phyloP scores from a whole-genome alignment of 2,888 invertebrate species.

The Cryptocephalus moraei region DNA sequence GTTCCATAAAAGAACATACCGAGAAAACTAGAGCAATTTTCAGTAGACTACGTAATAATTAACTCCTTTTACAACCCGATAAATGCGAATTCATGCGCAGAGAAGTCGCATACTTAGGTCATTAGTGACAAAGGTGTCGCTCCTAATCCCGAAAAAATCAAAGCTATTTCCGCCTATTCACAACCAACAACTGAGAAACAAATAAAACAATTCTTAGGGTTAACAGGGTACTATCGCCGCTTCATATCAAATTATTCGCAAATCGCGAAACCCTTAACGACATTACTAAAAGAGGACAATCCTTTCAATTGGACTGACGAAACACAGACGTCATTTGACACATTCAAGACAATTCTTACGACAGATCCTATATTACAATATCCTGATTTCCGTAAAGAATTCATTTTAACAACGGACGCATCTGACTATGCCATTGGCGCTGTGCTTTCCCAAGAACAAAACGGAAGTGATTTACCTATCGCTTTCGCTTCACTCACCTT shows the following conservation, averaged over 20 bases:
- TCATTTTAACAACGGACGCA: not conserved
- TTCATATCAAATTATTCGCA: not conserved
- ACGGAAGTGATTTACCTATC: not conserved
- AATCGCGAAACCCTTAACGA: not conserved
- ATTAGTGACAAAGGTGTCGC: conserved; percentile 7
- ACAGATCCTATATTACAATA: not conserved
- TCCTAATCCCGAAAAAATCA: conserved; percentile 3
- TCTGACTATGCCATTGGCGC: not conserved
- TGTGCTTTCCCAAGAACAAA: not conserved
- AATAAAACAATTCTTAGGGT: too few species aligned
- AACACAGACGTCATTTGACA: not conserved
- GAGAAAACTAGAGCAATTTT: not conserved
- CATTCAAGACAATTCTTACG: not conserved
- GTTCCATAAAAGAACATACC: too few species aligned
- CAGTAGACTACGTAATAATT: not conserved
- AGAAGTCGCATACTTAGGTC: not conserved
- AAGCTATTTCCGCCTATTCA: conserved; percentile 1
- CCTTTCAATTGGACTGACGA: not conserved
- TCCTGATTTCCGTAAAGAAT: not conserved
- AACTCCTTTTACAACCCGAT: not conserved
- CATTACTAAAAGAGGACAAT: not conserved
- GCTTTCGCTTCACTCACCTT: not conserved
- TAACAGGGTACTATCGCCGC: not conserved
- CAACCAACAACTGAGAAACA: conserved; percentile 13
- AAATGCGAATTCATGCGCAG: too few species aligned